These are phyloP conservation scores for Poeciliopsis occidentalis DNA, from an alignment of 2,113 vertebrate species.

Conservation along the genomic window DNA sequence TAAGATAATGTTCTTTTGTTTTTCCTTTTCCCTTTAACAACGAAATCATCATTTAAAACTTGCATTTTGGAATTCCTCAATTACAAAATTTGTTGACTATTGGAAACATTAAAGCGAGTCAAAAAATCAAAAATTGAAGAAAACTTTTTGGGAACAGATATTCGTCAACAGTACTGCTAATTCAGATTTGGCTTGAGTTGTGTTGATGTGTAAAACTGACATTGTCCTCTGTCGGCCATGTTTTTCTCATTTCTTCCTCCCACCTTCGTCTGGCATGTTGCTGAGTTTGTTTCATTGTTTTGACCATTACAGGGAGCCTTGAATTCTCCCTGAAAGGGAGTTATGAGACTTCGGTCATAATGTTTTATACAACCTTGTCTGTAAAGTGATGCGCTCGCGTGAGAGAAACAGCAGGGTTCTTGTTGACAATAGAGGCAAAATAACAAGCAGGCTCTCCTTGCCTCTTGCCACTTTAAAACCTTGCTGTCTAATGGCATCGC, in stretches of 20 bases:
- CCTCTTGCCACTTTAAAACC: slow-evolving; percentile 61
- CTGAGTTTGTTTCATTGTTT: slow-evolving; percentile 36
- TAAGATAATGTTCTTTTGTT: neutral
- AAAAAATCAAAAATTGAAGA: neutral
- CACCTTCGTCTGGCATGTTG: slow-evolving; percentile 6
- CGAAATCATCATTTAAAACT: neutral
- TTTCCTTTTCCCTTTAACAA: neutral
- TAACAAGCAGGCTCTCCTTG: slow-evolving; percentile 56
- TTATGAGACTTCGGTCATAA: slow-evolving; percentile 18
- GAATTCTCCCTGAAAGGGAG: slow-evolving; percentile 20
- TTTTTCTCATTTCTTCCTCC: neutral
- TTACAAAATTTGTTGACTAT: neutral
- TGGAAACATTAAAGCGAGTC: neutral
- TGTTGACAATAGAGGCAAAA: slow-evolving; percentile 56
- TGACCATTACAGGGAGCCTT: slow-evolving; percentile 41
- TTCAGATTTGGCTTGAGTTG: neutral
- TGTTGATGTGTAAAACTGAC: neutral
- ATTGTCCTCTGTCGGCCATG: neutral
- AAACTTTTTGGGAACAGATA: neutral
- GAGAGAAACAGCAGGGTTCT: slow-evolving; percentile 52
- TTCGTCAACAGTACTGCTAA: neutral
- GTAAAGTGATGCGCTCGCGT: slow-evolving; percentile 44
- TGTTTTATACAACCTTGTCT: slow-evolving; percentile 61
- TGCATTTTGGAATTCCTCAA: neutral
- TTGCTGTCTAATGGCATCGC: slow-evolving; percentile 51